Conservation (phyloP, 2,797 vertebrate species). For the Phoebastria nigripes region DNA sequence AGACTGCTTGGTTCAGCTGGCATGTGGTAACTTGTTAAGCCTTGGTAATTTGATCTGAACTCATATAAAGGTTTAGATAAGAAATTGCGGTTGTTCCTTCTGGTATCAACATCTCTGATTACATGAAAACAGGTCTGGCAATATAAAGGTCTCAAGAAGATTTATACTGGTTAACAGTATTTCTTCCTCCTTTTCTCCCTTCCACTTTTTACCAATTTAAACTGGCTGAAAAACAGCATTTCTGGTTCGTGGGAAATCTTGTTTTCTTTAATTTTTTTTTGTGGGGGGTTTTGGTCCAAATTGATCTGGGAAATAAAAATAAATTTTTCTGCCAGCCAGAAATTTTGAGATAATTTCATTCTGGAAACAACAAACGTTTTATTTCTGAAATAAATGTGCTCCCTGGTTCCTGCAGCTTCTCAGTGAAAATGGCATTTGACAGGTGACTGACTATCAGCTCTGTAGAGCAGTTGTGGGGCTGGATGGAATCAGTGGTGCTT, state of each 20-base stretch:
- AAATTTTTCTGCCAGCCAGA: not conserved
- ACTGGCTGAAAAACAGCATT: not conserved
- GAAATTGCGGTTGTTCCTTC: not conserved
- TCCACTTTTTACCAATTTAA: not conserved
- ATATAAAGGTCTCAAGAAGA: not conserved
- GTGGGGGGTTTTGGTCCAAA: not conserved
- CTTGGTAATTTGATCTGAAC: not conserved
- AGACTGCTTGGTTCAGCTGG: not conserved
- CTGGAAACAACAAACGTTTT: not conserved
- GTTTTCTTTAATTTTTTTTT: not conserved
- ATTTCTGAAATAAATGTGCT: not conserved
- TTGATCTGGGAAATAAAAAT: not conserved
- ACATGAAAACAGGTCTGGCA: not conserved
- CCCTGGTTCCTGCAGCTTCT: slow-evolving; percentile 13
- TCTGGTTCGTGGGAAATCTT: not conserved
- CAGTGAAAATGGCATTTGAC: slow-evolving; percentile 33
- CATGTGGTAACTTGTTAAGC: not conserved
- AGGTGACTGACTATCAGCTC: slow-evolving; percentile 8
- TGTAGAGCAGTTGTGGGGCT: not conserved
- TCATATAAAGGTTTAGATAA: not conserved
- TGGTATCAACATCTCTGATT: not conserved
- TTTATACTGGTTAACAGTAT: not conserved
- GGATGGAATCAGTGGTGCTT: not conserved
- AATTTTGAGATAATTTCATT: not conserved
- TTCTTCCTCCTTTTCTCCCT: not conserved